phyloP scores from a whole-genome alignment of 2,888 invertebrate genomes.

The Schizaphis graminum region DNA sequence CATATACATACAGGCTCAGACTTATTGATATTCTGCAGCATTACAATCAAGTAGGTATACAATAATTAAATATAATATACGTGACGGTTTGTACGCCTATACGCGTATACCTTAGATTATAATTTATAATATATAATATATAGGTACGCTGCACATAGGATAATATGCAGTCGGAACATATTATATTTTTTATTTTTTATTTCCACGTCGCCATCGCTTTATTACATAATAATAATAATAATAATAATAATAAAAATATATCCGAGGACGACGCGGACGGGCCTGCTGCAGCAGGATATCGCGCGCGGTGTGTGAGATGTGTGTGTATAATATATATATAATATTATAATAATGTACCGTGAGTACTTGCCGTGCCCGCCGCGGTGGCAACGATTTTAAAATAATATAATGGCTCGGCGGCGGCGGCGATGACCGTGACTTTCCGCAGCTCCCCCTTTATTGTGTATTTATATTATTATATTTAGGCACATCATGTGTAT shows the following conservation, averaged over 20 bases:
- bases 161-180: neutral
- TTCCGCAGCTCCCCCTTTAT: slow-evolving; percentile 33
- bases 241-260: no score
- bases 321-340: no score
- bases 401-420: slow-evolving; percentile 26
- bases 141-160: neutral
- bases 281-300: neutral
- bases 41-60: neutral
- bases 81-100: neutral
- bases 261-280: neutral
- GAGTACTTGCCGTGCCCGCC: neutral
- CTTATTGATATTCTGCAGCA: slow-evolving; percentile 32
- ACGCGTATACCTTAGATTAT: neutral
- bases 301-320: neutral
- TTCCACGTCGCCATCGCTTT: neutral
- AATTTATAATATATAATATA: no score
- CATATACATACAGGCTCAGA: neutral
- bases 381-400: neutral
- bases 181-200: neutral
- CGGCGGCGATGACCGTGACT: slow-evolving; percentile 59
- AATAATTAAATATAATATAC: neutral
- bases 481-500: neutral
- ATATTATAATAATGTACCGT: neutral
- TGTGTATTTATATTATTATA: neutral
- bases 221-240: no score